These are phyloP conservation scores for Aphelinus certus DNA, from an alignment of 1,140 invertebrate species.

Conservation along the genomic window DNA sequence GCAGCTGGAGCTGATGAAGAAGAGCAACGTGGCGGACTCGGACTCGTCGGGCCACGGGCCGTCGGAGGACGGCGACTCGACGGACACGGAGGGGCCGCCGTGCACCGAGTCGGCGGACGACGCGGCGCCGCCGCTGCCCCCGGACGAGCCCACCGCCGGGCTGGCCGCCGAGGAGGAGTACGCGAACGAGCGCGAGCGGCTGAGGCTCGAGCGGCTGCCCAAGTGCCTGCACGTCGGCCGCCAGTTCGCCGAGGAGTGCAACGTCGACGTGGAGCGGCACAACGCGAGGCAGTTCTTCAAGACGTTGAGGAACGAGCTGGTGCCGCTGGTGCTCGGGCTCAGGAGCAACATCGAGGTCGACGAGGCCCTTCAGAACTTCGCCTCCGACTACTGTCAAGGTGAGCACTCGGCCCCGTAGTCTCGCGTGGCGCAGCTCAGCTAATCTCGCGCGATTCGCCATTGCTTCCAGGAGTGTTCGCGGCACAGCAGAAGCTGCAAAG, in stretches of 20 bases:
- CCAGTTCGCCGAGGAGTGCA: slow-evolving; percentile 73
- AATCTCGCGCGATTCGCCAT: background rate
- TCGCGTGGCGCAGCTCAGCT: background rate
- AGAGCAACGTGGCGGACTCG: slow-evolving; percentile 66
- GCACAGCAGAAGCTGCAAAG: slow-evolving; percentile 60
- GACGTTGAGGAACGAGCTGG: slow-evolving; percentile 73
- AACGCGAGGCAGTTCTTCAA: slow-evolving; percentile 82
- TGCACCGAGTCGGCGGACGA: slow-evolving; percentile 67
- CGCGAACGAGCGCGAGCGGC: slow-evolving; percentile 65
- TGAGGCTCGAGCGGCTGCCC: slow-evolving; percentile 73
- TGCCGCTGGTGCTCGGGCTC: slow-evolving; percentile 77
- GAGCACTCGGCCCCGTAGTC: slow-evolving; percentile 16
- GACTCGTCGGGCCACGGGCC: slow-evolving; percentile 71
- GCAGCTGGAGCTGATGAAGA: slow-evolving; percentile 67
- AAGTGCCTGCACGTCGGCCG: slow-evolving; percentile 70
- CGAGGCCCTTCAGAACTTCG: slow-evolving; percentile 88
- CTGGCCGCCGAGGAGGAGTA: slow-evolving; percentile 61
- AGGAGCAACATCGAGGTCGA: slow-evolving; percentile 86
- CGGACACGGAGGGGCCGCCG: slow-evolving; percentile 75
- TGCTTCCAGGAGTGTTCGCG: slow-evolving; percentile 57
- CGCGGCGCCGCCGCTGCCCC: background rate
- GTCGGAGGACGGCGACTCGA: slow-evolving; percentile 59
- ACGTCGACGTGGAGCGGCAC: slow-evolving; percentile 79
- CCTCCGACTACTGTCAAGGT: slow-evolving; percentile 91
- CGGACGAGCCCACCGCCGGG: background rate